Evolutionary conservation across 2,888 invertebrate genomes (phyloP), one percentile per base, ranked within the genome.

Genomic region (Adelognathus sp.): DNA sequence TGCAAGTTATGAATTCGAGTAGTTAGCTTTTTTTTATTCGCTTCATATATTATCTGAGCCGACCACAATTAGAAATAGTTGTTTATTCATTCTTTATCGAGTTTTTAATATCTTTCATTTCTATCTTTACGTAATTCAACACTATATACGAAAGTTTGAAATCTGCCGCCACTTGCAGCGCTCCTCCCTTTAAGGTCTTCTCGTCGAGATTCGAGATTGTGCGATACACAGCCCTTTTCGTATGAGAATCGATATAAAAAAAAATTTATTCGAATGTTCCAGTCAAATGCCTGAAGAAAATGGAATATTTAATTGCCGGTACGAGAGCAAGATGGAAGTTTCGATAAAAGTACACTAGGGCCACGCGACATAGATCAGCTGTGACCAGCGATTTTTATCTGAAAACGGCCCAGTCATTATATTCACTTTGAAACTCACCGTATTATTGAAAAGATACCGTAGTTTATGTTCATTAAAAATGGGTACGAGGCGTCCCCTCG

Each of bases 281-380:
- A 60, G 60, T 18, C 50, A n/a, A 21, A 21, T 21, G 50, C 24
- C 50, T 21, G n/a, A 50, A 76, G 72, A 72, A 82, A 81, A 82
- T 81, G 79, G 78, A 64, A 70, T 73, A 78, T 81, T 83, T 83
- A 83, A 82, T 83, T 83, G 83, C 83, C 79, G 77, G 44, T 33
- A 54, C 61, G 39, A 70, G 76, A 50, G 67, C 33, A 46, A 63
- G 46, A 63, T 63, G 31, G 46, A 63, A 56, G 71, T 61, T 67
- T 56, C 60, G 77, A 80, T 74, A 70, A 52, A 60, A 29, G 41
- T 39, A 36, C 36, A 56, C 18, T 9, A n/a, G 39, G 14, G 16
- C 56, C 52, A 67, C 56, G 54, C 41, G 27, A 56, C 67, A 39
- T 67, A 54, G 50, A 41, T 67, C 39, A 39, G 50, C 24, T 33